Conservation (phyloP, 2,888 invertebrate species). For the Globia sparganii region DNA sequence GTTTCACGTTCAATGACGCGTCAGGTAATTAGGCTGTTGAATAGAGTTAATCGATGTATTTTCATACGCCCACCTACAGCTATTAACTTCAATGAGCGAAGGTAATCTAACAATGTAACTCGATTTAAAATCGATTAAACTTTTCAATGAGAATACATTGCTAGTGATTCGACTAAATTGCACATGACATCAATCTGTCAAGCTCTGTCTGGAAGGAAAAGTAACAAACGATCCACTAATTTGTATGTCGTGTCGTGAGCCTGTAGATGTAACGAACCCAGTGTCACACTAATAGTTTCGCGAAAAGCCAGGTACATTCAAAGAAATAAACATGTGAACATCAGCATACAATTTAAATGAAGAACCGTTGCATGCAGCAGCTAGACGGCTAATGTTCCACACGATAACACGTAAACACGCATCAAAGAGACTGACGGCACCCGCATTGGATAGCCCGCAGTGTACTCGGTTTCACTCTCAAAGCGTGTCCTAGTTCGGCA, state of each 20-base stretch:
- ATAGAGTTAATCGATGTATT: conserved; percentile 49
- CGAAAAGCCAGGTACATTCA: conserved; percentile 21
- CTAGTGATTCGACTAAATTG: conserved; percentile 26
- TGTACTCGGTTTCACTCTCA: conserved; percentile 69
- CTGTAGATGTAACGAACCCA: neutral
- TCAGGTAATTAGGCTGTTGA: conserved; percentile 53
- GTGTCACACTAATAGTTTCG: neutral
- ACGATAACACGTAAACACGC: conserved; percentile 58
- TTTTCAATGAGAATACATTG: conserved; percentile 37
- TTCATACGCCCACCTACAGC: conserved; percentile 40
- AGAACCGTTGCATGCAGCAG: conserved; percentile 43
- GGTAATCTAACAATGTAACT: conserved; percentile 38
- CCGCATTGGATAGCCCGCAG: conserved; percentile 66
- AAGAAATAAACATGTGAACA: conserved; percentile 40
- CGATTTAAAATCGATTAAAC: conserved; percentile 59
- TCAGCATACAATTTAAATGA: conserved; percentile 51
- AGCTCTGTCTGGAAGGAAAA: conserved; percentile 5
- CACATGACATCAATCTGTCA: conserved; percentile 17
- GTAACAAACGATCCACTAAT: conserved; percentile 26
- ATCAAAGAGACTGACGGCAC: conserved; percentile 64
- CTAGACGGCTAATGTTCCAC: conserved; percentile 44
- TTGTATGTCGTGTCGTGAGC: neutral
- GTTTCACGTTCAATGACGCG: conserved; percentile 50
- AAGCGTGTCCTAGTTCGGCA: conserved; percentile 71
- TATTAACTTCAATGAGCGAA: conserved; percentile 47